Base-by-base conservation (phyloP, 2,888 invertebrate species). In the Plutella xylostella region DNA sequence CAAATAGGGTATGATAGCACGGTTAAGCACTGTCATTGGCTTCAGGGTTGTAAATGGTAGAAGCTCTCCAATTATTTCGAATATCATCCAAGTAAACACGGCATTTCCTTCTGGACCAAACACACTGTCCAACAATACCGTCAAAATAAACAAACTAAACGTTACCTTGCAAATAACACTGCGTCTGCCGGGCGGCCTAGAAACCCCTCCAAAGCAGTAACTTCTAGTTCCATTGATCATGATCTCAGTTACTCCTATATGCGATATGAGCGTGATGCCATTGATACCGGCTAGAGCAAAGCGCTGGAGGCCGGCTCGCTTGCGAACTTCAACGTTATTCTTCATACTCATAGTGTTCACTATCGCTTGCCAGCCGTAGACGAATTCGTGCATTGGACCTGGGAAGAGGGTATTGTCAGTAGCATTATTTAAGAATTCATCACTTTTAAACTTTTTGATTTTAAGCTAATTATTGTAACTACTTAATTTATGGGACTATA, bases 321-420 rank as follows among this genome's bases (percentile, higher is more conserved):
- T 82, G 43, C 83, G 74, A 18, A 82, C 80, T 49, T 83, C 83
- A 0, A 82, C 83, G 54, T 82, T 82, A 48, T 83, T 83, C 55
- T 82, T 82, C 80, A 79, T 78, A 45, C 80, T 80, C 80, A 83
- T 80, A 2, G 82, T 80, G 54, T 82, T 83, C n/a, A 80, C 79
- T 51, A 82, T 79, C 20, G 82, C 76, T 60, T 83, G 82, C 82
- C 80, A 82, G 1, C 83, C 83, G 52, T 83, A 83, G 5, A 83
- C 82, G 51, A 83, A 83, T 48, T 82, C 82, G 51, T 82, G 83
- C 79, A 83, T 78, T 6, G 82, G 82, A 40, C 82, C 82, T 82
- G 51, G n/a, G n/a, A n/a, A n/a, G n/a, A n/a, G n/a, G n/a, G n/a
- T n/a, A n/a, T n/a, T n/a, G n/a, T n/a, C n/a, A n/a, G n/a, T n/a